Evolutionary conservation across 2,888 invertebrate species (phyloP).

Genomic region (Lysandra coridon): DNA sequence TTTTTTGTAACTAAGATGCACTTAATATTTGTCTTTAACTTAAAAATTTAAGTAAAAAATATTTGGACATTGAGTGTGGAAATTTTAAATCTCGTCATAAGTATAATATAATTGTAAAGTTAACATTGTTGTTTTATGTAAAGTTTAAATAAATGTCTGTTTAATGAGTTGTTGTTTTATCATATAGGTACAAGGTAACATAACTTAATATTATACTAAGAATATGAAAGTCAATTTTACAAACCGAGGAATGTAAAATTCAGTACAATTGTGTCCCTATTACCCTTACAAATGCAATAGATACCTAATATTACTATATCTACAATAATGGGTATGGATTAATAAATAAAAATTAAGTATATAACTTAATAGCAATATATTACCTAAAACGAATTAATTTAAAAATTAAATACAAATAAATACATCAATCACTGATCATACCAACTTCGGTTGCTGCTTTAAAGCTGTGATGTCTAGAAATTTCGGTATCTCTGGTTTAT

Average conservation of each 20-base stretch:
- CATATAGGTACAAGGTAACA: not conserved
- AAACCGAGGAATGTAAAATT: no score
- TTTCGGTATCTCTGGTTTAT: conserved; percentile 66
- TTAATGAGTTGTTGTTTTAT: conserved; percentile 55
- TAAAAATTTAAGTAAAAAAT: not conserved
- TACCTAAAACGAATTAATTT: conserved; percentile 35
- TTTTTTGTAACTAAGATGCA: not conserved
- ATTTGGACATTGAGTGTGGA: not conserved
- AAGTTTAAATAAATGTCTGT: conserved; percentile 79
- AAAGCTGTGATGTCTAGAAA: conserved; percentile 85
- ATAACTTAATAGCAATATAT: conserved; percentile 35
- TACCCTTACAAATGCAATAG: no score
- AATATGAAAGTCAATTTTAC: no score
- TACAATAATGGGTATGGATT: not conserved
- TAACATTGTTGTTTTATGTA: conserved; percentile 68
- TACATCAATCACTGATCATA: conserved; percentile 52
- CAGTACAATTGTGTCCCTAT: no score
- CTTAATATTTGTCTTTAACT: not conserved
- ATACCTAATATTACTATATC: not conserved
- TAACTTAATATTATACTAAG: not conserved
- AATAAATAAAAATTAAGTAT: conserved; percentile 33
- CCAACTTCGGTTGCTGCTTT: conserved; percentile 84
- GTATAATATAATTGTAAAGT: conserved; percentile 23
- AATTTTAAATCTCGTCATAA: not conserved
- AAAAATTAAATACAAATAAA: conserved; percentile 35